Evolutionary conservation across 2,888 invertebrate genomes (phyloP), one percentile per base, ranked within the genome.

Genomic region (Heliconius ethilla): DNA sequence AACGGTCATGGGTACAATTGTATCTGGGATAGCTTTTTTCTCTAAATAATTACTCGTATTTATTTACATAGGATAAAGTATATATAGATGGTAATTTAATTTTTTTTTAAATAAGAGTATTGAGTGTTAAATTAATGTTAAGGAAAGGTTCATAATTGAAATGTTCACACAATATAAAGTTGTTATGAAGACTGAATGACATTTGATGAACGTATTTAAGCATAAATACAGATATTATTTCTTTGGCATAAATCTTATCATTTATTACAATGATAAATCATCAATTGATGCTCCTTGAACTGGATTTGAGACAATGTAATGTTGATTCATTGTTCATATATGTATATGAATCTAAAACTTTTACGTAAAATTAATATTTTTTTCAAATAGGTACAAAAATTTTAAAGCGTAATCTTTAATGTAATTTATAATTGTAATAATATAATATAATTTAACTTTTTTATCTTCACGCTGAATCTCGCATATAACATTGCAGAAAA

Each of bases 1-100:
- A 80, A 62, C 76, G 77, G 80, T 80, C 81, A 79, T 67, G 77
- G 76, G 73, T 79, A 78, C 75, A 40, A 33, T 67, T 51, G 51
- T 76, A 70, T 70, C 63, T 45, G 62, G 45, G 37, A 33, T 65
- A 33, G 7, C 33, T 29, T 18, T 65, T 33, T 29, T 33, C 13
- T 25, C 7, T 15, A 29, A 65, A 22, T 65, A 65, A 65, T 65
- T 65, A 33, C 29, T 65, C 15, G 1, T 65, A 18, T 65, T 33
- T 29, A 33, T 29, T 65, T 65, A 10, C 9, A 65, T 10, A 22
- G 22, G n/a, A 22, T 22, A 22, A 59, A 59, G n/a, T n/a, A 10
- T 59, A 59, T 59, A 59, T 59, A 22, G 22, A n/a, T 5, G 3
- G 55, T 7, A 1, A 18, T 55, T 55, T 55, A 7, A 22, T 1